These are phyloP conservation scores for Dendrolimus punctatus DNA, from an alignment of 1,140 invertebrate species.

Conservation along the genomic window DNA sequence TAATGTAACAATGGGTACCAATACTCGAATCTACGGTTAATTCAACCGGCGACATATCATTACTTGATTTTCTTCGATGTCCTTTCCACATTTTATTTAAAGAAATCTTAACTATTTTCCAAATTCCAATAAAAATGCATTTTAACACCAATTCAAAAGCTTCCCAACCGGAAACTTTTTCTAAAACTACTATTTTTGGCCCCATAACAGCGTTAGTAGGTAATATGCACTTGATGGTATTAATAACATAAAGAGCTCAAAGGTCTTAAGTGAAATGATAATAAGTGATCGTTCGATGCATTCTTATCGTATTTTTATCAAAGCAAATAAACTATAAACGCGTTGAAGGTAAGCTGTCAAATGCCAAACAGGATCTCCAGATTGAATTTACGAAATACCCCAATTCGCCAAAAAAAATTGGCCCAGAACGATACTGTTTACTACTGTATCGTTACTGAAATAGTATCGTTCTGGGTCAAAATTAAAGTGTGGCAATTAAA, in stretches of 20 bases:
- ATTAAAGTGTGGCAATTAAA: no score
- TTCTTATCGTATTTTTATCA: slow-evolving; percentile 30
- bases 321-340: slow-evolving; percentile 8
- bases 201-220: slow-evolving; percentile 23
- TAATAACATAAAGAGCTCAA: slow-evolving; percentile 12
- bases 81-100: slow-evolving; percentile 58
- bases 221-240: neutral
- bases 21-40: slow-evolving; percentile 52
- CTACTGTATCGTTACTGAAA: no score
- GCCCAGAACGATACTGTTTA: no score
- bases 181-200: slow-evolving; percentile 35
- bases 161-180: slow-evolving; percentile 48
- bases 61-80: slow-evolving; percentile 38
- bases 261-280: slow-evolving; percentile 21
- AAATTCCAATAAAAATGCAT: slow-evolving; percentile 45
- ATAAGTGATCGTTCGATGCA: slow-evolving; percentile 5
- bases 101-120: slow-evolving; percentile 47
- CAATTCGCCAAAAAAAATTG: no score
- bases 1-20: slow-evolving; percentile 58
- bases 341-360: no score
- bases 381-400: no score
- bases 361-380: no score
- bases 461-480: no score
- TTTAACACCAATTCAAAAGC: slow-evolving; percentile 44
- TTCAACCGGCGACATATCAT: slow-evolving; percentile 38